Percentiles rank a stretch among this genome's conserved stretches.
These are phyloP conservation scores for Sardina pilchardus DNA, from an alignment of 2,113 vertebrate species.

Conservation along the genomic window DNA sequence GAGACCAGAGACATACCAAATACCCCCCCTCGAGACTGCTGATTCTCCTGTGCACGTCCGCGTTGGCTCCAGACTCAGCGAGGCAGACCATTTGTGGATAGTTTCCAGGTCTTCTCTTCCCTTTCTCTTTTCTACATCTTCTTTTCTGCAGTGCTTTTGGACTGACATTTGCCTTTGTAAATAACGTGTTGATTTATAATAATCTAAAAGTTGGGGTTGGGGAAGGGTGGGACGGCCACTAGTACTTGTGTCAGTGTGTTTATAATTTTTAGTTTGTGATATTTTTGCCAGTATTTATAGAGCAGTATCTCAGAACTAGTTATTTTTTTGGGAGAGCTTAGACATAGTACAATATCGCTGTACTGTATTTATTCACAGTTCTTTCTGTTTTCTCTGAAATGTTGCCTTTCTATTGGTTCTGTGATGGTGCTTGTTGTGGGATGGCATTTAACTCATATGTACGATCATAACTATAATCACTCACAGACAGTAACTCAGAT, in stretches of 20 bases:
- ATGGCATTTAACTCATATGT: background rate
- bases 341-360: constrained; percentile 34
- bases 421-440: constrained; percentile 47
- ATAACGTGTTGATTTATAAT: constrained; percentile 65
- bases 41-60: constrained; percentile 61
- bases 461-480: background rate
- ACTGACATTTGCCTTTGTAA: constrained; percentile 69
- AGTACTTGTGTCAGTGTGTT: constrained; percentile 14
- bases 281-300: background rate
- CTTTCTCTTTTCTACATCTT: constrained; percentile 69
- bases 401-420: constrained; percentile 23
- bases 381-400: constrained; percentile 31
- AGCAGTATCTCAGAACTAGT: background rate
- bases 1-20: constrained; percentile 81
- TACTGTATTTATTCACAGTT: constrained; percentile 43
- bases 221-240: background rate
- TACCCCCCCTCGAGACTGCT: constrained; percentile 88
- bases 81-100: constrained; percentile 65
- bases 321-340: constrained; percentile 10
- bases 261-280: background rate
- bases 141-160: constrained; percentile 72
- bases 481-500: background rate
- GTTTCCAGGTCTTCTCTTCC: constrained; percentile 62
- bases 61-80: constrained; percentile 37
- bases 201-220: background rate